Percentiles rank a stretch among this genome's conserved stretches.
Evolutionary conservation across 2,888 invertebrate species (phyloP).

Genomic region (Chirona hameri): DNA sequence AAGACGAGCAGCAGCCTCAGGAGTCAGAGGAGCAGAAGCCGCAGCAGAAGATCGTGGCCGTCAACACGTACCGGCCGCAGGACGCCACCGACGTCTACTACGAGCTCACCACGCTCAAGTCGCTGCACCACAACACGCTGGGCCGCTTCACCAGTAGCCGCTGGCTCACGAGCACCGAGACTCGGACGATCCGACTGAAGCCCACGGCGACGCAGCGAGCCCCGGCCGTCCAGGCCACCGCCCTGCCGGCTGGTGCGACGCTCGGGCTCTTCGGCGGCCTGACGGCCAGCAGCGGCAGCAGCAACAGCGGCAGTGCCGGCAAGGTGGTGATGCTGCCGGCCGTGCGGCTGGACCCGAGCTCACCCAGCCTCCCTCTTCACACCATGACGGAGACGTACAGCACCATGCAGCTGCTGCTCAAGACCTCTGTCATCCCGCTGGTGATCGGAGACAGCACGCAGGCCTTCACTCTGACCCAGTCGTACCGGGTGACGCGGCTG

Average conservation of each 20-base stretch:
- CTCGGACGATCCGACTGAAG: slow-evolving; percentile 31
- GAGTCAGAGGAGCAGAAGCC: background rate
- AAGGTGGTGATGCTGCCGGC: background rate
- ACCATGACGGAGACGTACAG: slow-evolving; percentile 80
- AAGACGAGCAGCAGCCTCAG: background rate
- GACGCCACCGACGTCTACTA: slow-evolving; percentile 33
- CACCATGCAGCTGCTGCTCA: slow-evolving; percentile 80
- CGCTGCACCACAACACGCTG: slow-evolving; percentile 38
- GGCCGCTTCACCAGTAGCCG: slow-evolving; percentile 38
- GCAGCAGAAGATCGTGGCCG: slow-evolving; percentile 32
- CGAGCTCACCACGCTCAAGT: slow-evolving; percentile 38
- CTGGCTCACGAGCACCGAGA: slow-evolving; percentile 36
- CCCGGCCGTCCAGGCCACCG: slow-evolving; percentile 3
- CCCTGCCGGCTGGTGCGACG: slow-evolving; percentile 28
- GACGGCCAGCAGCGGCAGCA: background rate
- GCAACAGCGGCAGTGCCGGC: too few species aligned
- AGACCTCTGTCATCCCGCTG: slow-evolving; percentile 83
- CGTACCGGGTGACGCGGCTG: slow-evolving; percentile 77
- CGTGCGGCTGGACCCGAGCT: slow-evolving; percentile 1
- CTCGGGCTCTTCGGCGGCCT: background rate
- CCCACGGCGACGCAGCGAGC: slow-evolving; percentile 8
- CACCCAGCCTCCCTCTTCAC: background rate
- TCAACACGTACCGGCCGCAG: slow-evolving; percentile 31
- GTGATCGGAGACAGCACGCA: slow-evolving; percentile 69
- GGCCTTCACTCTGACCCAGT: slow-evolving; percentile 74